A percentile compares a stretch with the other conserved stretches of the same genome.
Evolutionary conservation across 37 sponge, comb jelly and placozoan genomes (phyloP).

Genomic region (Ephydatia muelleri): DNA sequence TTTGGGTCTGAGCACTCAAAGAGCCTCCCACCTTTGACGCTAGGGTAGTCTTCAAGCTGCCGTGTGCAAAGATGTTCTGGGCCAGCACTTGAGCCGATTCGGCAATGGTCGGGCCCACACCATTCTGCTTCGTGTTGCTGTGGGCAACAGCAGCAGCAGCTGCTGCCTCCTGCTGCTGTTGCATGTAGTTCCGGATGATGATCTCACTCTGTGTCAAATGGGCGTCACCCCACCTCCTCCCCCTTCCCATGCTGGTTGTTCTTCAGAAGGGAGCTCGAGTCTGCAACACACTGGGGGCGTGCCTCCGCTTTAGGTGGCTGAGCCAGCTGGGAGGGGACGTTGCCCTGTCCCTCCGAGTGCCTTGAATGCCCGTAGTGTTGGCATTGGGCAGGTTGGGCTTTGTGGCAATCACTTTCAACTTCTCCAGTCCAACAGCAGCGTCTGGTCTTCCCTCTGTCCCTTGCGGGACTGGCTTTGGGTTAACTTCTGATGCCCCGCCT

Average conservation of each 20-base stretch:
- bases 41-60: not conserved
- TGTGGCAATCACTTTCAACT: not conserved
- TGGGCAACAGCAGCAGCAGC: not conserved
- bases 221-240: constrained; percentile 4
- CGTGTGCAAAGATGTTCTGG: not conserved
- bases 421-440: not conserved
- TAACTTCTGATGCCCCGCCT: not conserved
- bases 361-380: not conserved
- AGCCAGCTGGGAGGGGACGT: not conserved
- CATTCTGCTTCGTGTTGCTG: not conserved
- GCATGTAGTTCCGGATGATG: not conserved
- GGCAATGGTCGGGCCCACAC: not conserved
- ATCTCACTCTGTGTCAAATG: not conserved
- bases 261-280: constrained; percentile 20
- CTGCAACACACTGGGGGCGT: constrained; percentile 7
- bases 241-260: constrained; percentile 21
- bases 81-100: not conserved
- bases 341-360: not conserved
- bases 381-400: not conserved
- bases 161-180: not conserved
- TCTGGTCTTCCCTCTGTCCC: not conserved
- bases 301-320: not conserved
- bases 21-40: not conserved
- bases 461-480: not conserved
- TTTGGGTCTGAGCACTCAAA: not conserved